phyloP scores from a whole-genome alignment of 2,113 vertebrate genomes.

The Lophochroa leadbeateri region DNA sequence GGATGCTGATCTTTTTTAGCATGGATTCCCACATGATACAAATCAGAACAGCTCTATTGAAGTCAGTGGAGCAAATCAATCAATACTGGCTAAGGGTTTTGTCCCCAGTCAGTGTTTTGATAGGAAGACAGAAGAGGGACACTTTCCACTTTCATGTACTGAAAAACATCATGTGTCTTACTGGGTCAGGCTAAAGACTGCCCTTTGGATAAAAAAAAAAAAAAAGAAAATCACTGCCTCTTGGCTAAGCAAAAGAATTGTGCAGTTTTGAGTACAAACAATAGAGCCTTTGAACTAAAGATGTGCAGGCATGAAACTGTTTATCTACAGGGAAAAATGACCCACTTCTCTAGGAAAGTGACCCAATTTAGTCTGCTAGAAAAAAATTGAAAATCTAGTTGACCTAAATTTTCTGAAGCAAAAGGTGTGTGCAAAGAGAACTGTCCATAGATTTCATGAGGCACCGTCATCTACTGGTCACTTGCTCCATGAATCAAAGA shows the following conservation, averaged over 20 bases:
- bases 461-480: slow-evolving; percentile 12
- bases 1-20: not conserved
- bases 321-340: slow-evolving; percentile 65
- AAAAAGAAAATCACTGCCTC: slow-evolving; percentile 23
- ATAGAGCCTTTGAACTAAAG: slow-evolving; percentile 62
- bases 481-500: not conserved
- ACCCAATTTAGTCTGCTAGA: slow-evolving; percentile 60
- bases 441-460: not conserved
- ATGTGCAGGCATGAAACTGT: slow-evolving; percentile 55
- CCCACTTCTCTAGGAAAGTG: slow-evolving; percentile 52
- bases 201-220: not conserved
- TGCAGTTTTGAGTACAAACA: slow-evolving; percentile 59
- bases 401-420: slow-evolving; percentile 61
- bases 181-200: slow-evolving; percentile 18
- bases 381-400: slow-evolving; percentile 16
- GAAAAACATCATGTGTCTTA: slow-evolving; percentile 36
- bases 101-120: slow-evolving; percentile 27
- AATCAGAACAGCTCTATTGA: slow-evolving; percentile 9
- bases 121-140: not conserved
- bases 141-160: not conserved
- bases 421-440: slow-evolving; percentile 35
- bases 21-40: slow-evolving; percentile 14
- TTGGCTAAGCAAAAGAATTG: slow-evolving; percentile 51
- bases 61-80: slow-evolving; percentile 48
- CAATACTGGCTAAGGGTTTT: slow-evolving; percentile 41